phyloP scores from a whole-genome alignment of 2,888 invertebrate species.

The Lycocerus yunnanus region DNA sequence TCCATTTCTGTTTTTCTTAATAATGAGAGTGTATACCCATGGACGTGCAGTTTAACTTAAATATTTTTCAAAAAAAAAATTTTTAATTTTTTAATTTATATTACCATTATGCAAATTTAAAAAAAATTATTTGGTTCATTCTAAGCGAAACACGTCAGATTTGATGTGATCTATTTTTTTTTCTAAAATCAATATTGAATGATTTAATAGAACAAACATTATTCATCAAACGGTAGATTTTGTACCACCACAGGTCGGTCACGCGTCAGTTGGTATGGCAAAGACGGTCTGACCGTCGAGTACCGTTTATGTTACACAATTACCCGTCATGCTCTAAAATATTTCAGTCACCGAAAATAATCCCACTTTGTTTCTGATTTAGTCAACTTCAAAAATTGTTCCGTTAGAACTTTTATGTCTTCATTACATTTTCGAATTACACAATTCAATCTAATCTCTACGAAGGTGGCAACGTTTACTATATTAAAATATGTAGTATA shows the following conservation, averaged over 20 bases:
- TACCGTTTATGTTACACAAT: constrained; percentile 22
- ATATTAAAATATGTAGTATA: no score
- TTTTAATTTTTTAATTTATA: no score
- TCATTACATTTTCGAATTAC: neutral
- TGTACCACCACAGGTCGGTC: constrained; percentile 24
- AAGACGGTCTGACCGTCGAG: constrained; percentile 26
- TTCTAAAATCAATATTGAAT: neutral
- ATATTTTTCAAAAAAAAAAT: no score
- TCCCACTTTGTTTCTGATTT: neutral
- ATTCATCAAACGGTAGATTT: constrained; percentile 23
- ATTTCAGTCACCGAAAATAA: neutral
- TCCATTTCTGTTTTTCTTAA: no score
- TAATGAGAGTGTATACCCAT: no score
- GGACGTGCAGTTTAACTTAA: no score
- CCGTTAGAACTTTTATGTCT: neutral
- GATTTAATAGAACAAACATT: constrained; percentile 7
- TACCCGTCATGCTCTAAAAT: constrained; percentile 16
- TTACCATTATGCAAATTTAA: no score
- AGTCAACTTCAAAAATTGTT: neutral
- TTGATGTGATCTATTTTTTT: no score
- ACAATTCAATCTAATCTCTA: no score
- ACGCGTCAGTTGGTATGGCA: constrained; percentile 30
- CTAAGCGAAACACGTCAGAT: no score
- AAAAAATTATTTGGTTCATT: no score
- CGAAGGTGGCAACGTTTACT: no score